A percentile compares a stretch with the other conserved stretches of the same genome.
phyloP scores from a whole-genome alignment of 2,888 invertebrate genomes.

The Sphecodes monilicornis region DNA sequence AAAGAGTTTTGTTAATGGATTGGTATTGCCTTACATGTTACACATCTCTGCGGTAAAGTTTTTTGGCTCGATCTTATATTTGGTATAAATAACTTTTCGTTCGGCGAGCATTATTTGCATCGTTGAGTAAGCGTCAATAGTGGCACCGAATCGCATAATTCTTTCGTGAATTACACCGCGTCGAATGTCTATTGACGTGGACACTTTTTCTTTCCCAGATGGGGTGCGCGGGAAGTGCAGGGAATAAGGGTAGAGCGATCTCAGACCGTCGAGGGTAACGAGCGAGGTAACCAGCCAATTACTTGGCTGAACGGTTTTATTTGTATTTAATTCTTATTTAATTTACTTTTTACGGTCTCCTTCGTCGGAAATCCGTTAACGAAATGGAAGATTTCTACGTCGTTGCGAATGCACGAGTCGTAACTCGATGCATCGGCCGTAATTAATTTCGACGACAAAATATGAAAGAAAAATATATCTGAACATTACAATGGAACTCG shows the following conservation, averaged over 20 bases:
- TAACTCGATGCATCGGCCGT: constrained; percentile 23
- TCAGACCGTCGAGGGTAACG: constrained; percentile 70
- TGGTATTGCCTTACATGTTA: too few species aligned
- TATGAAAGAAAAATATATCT: background rate
- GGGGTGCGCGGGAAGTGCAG: constrained; percentile 51
- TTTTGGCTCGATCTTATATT: background rate
- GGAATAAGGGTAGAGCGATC: constrained; percentile 67
- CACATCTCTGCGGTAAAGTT: too few species aligned
- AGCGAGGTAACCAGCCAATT: constrained; percentile 82
- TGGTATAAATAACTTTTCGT: background rate
- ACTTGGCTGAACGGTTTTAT: constrained; percentile 84
- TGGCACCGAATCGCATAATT: constrained; percentile 70
- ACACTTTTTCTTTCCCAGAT: constrained; percentile 71
- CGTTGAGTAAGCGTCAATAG: constrained; percentile 27
- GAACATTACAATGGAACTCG: background rate
- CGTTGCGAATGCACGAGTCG: constrained; percentile 67
- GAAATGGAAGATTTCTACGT: constrained; percentile 78
- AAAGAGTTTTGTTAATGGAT: too few species aligned
- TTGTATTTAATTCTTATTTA: constrained; percentile 84
- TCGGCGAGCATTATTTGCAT: constrained; percentile 4
- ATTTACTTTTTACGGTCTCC: constrained; percentile 83
- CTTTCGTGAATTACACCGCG: constrained; percentile 75
- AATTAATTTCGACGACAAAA: constrained; percentile 36
- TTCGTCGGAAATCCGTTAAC: constrained; percentile 73
- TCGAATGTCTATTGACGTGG: constrained; percentile 76